phyloP scores from a whole-genome alignment of 2,797 vertebrate genomes.

The Clarias laeviceps region DNA sequence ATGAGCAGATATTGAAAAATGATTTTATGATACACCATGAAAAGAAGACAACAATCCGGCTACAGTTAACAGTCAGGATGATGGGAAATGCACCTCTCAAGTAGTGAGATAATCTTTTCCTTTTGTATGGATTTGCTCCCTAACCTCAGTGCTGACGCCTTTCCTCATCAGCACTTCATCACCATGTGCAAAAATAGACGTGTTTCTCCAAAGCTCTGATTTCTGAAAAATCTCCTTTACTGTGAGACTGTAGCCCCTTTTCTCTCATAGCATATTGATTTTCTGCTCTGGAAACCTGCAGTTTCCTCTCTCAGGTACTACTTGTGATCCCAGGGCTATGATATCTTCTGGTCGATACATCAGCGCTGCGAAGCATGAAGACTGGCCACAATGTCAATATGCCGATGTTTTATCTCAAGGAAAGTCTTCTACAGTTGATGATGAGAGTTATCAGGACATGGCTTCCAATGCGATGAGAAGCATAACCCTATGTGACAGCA shows the following conservation, averaged over 20 bases:
- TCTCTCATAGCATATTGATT: constrained; percentile 69
- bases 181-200: constrained; percentile 66
- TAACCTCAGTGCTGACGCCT: constrained; percentile 62
- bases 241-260: constrained; percentile 64
- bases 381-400: constrained; percentile 55
- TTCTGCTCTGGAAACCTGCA: constrained; percentile 63
- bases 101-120: constrained; percentile 61
- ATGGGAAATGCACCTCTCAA: constrained; percentile 59
- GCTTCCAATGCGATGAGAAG: not conserved
- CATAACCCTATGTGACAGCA: not conserved
- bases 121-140: constrained; percentile 63
- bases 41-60: not conserved
- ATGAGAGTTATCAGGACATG: not conserved
- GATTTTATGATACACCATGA: not conserved
- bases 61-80: constrained; percentile 35
- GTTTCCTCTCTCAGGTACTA: constrained; percentile 60
- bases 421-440: constrained; percentile 25
- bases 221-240: constrained; percentile 57
- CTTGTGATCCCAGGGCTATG: constrained; percentile 58
- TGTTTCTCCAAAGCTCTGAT: constrained; percentile 67
- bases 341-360: constrained; percentile 62
- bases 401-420: constrained; percentile 25
- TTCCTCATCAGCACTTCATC: constrained; percentile 69
- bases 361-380: constrained; percentile 54
- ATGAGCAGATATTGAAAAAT: not conserved